These are phyloP conservation scores for Portevinia maculata DNA, from an alignment of 2,888 invertebrate species.

Conservation along the genomic window DNA sequence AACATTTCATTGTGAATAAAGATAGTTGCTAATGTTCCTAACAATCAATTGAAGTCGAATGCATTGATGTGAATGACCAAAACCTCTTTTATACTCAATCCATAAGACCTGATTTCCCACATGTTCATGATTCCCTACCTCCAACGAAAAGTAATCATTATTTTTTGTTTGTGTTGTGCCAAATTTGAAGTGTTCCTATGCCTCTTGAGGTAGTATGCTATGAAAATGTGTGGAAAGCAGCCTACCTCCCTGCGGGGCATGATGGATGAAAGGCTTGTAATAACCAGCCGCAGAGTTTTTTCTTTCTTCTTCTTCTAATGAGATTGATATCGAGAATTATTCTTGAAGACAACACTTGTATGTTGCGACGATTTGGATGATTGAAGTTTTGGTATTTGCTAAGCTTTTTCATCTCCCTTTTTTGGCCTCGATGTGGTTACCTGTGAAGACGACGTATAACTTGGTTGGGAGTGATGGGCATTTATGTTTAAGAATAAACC, in stretches of 20 bases:
- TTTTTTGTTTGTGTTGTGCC: constrained; percentile 63
- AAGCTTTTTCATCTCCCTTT: constrained; percentile 24
- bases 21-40: constrained; percentile 47
- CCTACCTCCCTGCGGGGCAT: constrained; percentile 51
- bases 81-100: constrained; percentile 63
- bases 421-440: constrained; percentile 11
- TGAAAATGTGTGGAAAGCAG: constrained; percentile 51
- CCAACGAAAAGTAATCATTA: constrained; percentile 59
- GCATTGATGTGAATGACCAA: constrained; percentile 52
- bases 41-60: constrained; percentile 63
- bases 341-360: constrained; percentile 29
- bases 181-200: constrained; percentile 46
- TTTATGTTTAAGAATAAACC: constrained; percentile 31
- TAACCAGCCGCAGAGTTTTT: constrained; percentile 20
- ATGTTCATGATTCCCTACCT: constrained; percentile 22
- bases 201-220: constrained; percentile 47
- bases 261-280: constrained; percentile 35
- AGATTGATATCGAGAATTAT: constrained; percentile 63
- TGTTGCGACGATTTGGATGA: constrained; percentile 46
- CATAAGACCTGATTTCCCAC: constrained; percentile 24
- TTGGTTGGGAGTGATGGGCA: constrained; percentile 38
- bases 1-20: constrained; percentile 47
- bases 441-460: neutral
- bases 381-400: constrained; percentile 40
- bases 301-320: constrained; percentile 46